phyloP scores from a whole-genome alignment of 2,797 vertebrate species.

The Typhlichthys eigenmanni region DNA sequence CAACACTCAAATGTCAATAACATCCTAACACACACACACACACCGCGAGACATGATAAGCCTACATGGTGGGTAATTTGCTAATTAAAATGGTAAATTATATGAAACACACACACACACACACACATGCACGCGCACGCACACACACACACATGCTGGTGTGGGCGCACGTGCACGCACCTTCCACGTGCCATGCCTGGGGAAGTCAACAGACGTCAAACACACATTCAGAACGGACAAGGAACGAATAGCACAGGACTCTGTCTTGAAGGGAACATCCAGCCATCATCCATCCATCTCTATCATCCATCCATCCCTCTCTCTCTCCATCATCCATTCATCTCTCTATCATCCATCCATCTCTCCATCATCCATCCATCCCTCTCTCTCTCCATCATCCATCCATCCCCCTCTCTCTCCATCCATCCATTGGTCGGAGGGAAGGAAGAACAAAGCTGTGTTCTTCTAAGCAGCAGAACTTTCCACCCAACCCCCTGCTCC shows the following conservation, averaged over 20 bases:
- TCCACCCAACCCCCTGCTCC: conserved; percentile 17
- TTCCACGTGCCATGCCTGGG: conserved; percentile 55
- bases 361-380: too few relatives aligned
- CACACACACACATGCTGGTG: conserved; percentile 43
- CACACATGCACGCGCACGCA: conserved; percentile 45
- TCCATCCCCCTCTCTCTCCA: too few relatives aligned
- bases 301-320: too few relatives aligned
- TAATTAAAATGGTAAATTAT: conserved; percentile 77
- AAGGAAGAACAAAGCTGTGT: conserved; percentile 54
- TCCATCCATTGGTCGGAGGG: conserved; percentile 24
- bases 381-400: too few relatives aligned
- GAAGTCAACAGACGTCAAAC: conserved; percentile 62
- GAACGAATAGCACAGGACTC: conserved; percentile 32
- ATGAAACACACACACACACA: conserved; percentile 50
- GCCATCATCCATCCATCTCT: conserved; percentile 2
- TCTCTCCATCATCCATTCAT: too few relatives aligned
- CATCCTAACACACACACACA: conserved; percentile 24
- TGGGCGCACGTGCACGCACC: too few relatives aligned
- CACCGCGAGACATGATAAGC: conserved; percentile 51
- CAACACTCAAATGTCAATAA: conserved; percentile 37
- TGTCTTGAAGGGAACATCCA: conserved; percentile 51
- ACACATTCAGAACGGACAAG: conserved; percentile 52
- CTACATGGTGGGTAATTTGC: conserved; percentile 70
- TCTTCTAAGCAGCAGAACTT: conserved; percentile 47
- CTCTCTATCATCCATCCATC: too few relatives aligned